Evolutionary conservation across 2,888 invertebrate species (phyloP).

Genomic region (Thumatha senex): DNA sequence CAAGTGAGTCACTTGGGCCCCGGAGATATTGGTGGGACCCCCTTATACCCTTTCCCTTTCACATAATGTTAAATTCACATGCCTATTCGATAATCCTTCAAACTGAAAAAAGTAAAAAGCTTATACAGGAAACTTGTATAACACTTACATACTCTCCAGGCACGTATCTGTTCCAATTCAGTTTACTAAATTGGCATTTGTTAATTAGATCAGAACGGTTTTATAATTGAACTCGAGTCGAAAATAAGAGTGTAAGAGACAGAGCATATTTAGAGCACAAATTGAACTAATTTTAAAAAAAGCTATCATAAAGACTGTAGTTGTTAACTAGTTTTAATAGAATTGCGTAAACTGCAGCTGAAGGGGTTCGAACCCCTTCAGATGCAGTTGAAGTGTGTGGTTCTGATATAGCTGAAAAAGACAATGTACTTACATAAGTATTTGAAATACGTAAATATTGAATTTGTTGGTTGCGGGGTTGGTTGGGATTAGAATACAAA

Average conservation of each 20-base stretch:
- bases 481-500: constrained; percentile 34
- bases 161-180: constrained; percentile 33
- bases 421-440: too few relatives aligned
- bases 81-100: neutral
- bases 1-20: too few relatives aligned
- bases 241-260: constrained; percentile 26
- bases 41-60: too few relatives aligned
- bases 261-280: constrained; percentile 17
- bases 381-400: too few relatives aligned
- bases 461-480: too few relatives aligned
- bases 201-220: constrained; percentile 63
- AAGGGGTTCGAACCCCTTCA: too few relatives aligned
- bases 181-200: constrained; percentile 58
- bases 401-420: too few relatives aligned
- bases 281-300: constrained; percentile 13
- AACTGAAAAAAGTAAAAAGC: neutral
- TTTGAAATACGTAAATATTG: too few relatives aligned
- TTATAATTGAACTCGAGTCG: constrained; percentile 50
- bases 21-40: too few relatives aligned
- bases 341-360: too few relatives aligned
- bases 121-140: neutral
- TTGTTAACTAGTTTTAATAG: too few relatives aligned
- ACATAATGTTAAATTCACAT: too few relatives aligned
- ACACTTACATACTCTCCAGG: constrained; percentile 22
- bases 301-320: neutral